phyloP scores from a whole-genome alignment of 2,888 invertebrate genomes.

The Bunonema sp. region DNA sequence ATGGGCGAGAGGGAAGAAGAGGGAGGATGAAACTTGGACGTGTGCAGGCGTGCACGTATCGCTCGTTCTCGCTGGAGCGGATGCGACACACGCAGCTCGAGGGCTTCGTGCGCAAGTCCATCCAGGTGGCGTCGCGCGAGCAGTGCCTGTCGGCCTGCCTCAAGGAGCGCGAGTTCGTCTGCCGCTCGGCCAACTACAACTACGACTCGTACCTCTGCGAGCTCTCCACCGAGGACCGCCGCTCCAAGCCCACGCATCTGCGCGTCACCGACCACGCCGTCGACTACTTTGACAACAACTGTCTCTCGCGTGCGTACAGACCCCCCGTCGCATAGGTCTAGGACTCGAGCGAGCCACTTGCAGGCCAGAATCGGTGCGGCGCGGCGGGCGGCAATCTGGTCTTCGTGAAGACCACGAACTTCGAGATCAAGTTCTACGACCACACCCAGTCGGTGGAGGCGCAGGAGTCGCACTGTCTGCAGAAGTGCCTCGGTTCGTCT shows the following conservation, averaged over 20 bases:
- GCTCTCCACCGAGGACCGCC: conserved; percentile 49
- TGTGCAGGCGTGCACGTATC: no score
- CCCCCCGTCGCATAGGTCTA: not conserved
- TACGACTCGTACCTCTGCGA: conserved; percentile 47
- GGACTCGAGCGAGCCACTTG: conserved; percentile 1
- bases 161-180: conserved; percentile 48
- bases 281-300: conserved; percentile 53
- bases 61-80: conserved; percentile 49
- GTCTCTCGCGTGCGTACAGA: conserved; percentile 47
- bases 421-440: conserved; percentile 44
- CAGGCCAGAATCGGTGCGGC: conserved; percentile 44
- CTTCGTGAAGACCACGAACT: conserved; percentile 43
- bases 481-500: conserved; percentile 44
- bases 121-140: conserved; percentile 45
- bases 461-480: conserved; percentile 42
- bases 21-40: no score
- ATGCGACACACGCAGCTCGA: conserved; percentile 49
- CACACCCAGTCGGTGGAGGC: conserved; percentile 43
- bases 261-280: conserved; percentile 46
- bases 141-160: conserved; percentile 51
- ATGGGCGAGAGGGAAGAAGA: no score
- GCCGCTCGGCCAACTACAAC: conserved; percentile 51
- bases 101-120: conserved; percentile 47
- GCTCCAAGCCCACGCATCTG: conserved; percentile 49
- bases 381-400: conserved; percentile 42